Conservation (phyloP, 2,888 invertebrate genomes). For the Sarcophaga carnaria region DNA sequence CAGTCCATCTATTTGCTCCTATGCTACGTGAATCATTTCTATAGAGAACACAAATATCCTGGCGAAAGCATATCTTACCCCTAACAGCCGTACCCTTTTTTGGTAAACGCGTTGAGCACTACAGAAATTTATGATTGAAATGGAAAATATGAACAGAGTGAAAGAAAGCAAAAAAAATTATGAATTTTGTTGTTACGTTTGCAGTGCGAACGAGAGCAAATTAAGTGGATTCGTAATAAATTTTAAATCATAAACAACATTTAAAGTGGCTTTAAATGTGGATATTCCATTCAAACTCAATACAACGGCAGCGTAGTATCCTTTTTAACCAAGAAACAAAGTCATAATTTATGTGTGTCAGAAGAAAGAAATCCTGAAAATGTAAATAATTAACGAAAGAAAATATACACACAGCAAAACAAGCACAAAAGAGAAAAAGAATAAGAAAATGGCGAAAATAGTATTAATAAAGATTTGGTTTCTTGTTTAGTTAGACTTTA, state of each 20-base stretch:
- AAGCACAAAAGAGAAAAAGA: neutral
- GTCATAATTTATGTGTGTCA: slow-evolving; percentile 52
- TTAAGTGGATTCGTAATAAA: slow-evolving; percentile 34
- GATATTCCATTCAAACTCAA: neutral
- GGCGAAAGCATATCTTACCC: too few relatives aligned
- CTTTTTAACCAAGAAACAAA: slow-evolving; percentile 11
- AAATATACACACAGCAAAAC: neutral
- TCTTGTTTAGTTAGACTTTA: neutral
- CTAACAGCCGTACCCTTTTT: too few relatives aligned
- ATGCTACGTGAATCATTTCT: too few relatives aligned
- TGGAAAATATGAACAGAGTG: slow-evolving; percentile 31
- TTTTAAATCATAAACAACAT: slow-evolving; percentile 38
- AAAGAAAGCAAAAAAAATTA: neutral
- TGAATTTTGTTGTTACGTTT: too few relatives aligned
- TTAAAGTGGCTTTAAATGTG: neutral
- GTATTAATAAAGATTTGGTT: slow-evolving; percentile 27
- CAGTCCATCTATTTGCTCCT: too few relatives aligned
- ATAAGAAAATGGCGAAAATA: neutral
- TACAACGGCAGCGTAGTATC: slow-evolving; percentile 21
- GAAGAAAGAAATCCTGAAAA: slow-evolving; percentile 40
- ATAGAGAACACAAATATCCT: too few relatives aligned
- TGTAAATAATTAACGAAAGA: slow-evolving; percentile 27
- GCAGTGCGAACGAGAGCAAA: slow-evolving; percentile 12
- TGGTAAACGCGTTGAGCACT: too few relatives aligned
- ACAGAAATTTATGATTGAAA: too few relatives aligned